Base-by-base conservation (phyloP, 2,888 invertebrate species). In the Argyresthia goedartella region DNA sequence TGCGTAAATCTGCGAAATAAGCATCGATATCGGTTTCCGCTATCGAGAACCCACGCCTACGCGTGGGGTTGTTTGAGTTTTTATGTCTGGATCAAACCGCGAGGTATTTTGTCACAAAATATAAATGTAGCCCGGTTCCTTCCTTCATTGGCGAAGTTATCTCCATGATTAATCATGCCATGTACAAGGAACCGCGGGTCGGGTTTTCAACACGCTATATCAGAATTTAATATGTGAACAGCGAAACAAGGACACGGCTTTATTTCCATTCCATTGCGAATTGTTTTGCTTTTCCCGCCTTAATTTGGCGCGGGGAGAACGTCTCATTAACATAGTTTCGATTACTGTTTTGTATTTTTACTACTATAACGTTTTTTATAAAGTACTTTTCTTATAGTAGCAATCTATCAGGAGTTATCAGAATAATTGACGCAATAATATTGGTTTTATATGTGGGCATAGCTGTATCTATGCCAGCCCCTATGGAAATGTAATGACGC, bases 41-140 rank as follows among this genome's bases (percentile, higher is more conserved):
- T 6, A 25, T 25, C 25, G 25, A 25, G 6, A 25, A 4, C 25
- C 25, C 25, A 6, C 25, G 16, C 25, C 46, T 46, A 46, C 25
- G 46, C 8, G 48, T 60, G 63, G 67, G 69, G 66, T 68, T 67
- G 82, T 77, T 78, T 73, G 80, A 84, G 77, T 85, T 86, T 85
- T 86, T 86, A 79, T 75, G 79, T 80, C 77, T 80, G 81, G 81
- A 82, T 85, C 84, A 85, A 85, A 84, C 81, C 71, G 80, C 75
- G 73, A 76, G 79, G 81, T 79, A 84, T 86, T 86, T 86, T 86
- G 85, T 86, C 85, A 84, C 84, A 84, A 82, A 84, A 86, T 84
- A 85, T 85, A 85, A 85, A 86, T 75, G 81, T 81, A 69, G 78
- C 78, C 66, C 63, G 80, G 78, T 85, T 85, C 84, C 82, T 84